Base-by-base conservation (phyloP, 1,140 invertebrate species). In the Zaprionus taronus region DNA sequence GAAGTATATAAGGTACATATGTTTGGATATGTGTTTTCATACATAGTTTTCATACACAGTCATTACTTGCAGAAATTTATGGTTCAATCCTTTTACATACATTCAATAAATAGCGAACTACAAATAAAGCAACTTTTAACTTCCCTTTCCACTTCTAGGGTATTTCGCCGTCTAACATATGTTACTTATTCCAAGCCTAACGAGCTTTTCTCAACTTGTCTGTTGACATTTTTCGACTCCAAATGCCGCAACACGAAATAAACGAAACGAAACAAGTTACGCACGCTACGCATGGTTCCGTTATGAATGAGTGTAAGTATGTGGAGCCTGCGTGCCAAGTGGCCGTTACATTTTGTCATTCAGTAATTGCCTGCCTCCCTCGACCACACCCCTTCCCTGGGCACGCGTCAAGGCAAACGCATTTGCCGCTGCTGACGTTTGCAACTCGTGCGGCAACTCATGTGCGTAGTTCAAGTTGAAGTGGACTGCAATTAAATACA, bases 201-300 rank as follows among this genome's bases (percentile, higher is more conserved):
- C 47, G 5, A 51, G 22, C 9, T 51, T 20, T 51, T 51, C 20
- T 24, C 47, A 24, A 20, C 17, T 44, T 62, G 72, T 38, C 60
- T 65, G 74, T 86, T 86, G 82, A 85, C 82, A 79, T 79, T 85
- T 47, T 68, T 61, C 55, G 58, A 64, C 60, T 36, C 34, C 55
- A 36, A 26, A 26, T 56, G 47, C 31, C 36, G 47, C 51, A 44
- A 28, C 20, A 53, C 28, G 7, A 20, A 28, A 63, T 11, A 5
- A 6, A 68, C 28, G 14, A 62, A 47, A 70, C 34, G 61, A 89
- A 90, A 90, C 84, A 28, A 90, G 85, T 89, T 90, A 80, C 87
- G 85, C 84, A 72, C 73, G 85, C 78, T 87, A 87, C 84, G 84
- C 84, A 89, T 71, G 71, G 62, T 83, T 61, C 81, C 67, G 76